Evolutionary conservation across 2,113 vertebrate species (phyloP), one percentile per base, ranked within the genome.

Genomic region (Paramormyrops kingsleyae): DNA sequence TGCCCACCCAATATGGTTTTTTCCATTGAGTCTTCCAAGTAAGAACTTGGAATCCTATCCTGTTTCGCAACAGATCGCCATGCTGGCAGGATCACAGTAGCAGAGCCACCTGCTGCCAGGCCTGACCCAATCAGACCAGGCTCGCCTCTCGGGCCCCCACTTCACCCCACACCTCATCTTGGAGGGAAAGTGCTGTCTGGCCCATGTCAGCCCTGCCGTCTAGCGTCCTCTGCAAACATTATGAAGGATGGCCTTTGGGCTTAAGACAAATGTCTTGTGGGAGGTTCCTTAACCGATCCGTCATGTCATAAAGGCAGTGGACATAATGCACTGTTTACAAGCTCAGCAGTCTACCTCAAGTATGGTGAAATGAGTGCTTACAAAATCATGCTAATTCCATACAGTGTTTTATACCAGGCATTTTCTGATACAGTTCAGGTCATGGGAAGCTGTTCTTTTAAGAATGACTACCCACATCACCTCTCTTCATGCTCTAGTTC

Each of bases 191-290:
- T 0, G 17, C 27, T 47, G 27, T 17, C 27, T 89, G 46, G 31
- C 8, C 44, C n/a, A 88, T 46, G 31, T 88, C 24, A 89, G 52
- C 31, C 27, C 42, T 62, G 39, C 52, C 21, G 42, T 74, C 10
- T 21, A 24, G 44, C 9, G 17, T 31, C 15, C 10, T 46, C 53
- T 46, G 31, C 31, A 17, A n/a, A 89, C 17, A 77, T 47, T 62
- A 35, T 90, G 85, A 77, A 42, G 62, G 66, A 87, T 87, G 21
- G 84, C 31, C 46, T 52, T 42, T 12, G 47, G 70, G 66, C 44
- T 87, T n/a, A 47, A 87, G 83, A 90, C 70, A 80, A 42, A 89
- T 89, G 80, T 85, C 77, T 44, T 59, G 50, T 59, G 88, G 21
- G 39, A 10, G 80, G 9, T 24, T 31, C 52, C 15, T 42, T 6